Base-by-base conservation (phyloP, 2,888 invertebrate species). In the Machimus atricapillus region DNA sequence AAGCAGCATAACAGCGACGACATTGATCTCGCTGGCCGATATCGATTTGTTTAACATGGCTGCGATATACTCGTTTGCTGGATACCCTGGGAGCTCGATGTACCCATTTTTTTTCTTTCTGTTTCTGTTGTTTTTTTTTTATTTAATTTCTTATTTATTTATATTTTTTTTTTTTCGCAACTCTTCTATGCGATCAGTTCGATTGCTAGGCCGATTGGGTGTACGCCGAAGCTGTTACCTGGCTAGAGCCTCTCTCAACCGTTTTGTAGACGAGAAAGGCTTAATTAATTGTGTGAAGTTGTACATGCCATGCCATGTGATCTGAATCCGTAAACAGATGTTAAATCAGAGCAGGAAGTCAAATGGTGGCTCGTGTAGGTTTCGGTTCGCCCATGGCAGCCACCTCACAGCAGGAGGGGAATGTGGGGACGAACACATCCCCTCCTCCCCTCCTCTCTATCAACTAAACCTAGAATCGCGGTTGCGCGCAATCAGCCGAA, bases 221-320 rank as follows among this genome's bases (percentile, higher is more conserved):
- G 83, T 73, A 83, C 73, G 58, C 83, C n/a, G 73, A 7, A 58
- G 37, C 52, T 46, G 83, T 83, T 81, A 23, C 19, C 27, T 43
- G 43, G 23, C 46, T 31, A 23, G 19, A 6, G 23, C 40, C 76
- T 43, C 74, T 74, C 74, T 43, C 74, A 46, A 85, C 74, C 85
- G 85, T 85, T 85, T 85, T 85, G 85, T 85, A 85, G 89, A 88
- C 89, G 89, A 89, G 89, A 89, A 89, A 89, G 89, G 89, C 89
- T 89, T 89, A 89, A 89, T 89, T 89, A 89, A 89, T 89, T 89
- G 89, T 89, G 89, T 89, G 89, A 89, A 89, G 89, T 89, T 89
- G 89, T 89, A 89, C 89, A 89, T 89, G 89, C 86, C 88, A 87
- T 87, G 88, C 88, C 88, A 89, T 89, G 89, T 89, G 89, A 89